Percentiles rank a stretch among this genome's conserved stretches.
phyloP scores from a whole-genome alignment of 2,113 vertebrate genomes.

The Pithys albifrons region DNA sequence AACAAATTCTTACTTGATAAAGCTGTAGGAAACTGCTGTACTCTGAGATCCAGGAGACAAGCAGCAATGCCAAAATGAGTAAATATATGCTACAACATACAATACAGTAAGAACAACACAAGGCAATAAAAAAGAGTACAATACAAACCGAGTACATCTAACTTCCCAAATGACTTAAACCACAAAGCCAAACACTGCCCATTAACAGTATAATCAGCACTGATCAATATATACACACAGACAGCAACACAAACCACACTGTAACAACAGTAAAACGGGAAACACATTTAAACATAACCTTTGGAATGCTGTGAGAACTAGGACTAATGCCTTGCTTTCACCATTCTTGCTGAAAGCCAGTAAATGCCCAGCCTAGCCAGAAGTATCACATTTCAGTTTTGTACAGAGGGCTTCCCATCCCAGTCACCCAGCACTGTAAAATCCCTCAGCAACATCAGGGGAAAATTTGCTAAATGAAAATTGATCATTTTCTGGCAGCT shows the following conservation, averaged over 20 bases:
- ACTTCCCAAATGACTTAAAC: constrained; percentile 5
- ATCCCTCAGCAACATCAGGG: neutral
- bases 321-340: neutral
- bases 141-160: neutral
- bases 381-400: neutral
- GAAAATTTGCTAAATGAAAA: constrained; percentile 29
- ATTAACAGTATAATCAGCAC: neutral
- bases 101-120: neutral
- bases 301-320: constrained; percentile 37
- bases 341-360: neutral
- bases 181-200: neutral
- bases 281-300: constrained; percentile 7
- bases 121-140: neutral
- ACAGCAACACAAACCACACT: neutral
- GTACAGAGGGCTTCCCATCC: neutral
- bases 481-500: constrained; percentile 8
- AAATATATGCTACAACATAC: neutral
- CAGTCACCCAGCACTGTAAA: neutral
- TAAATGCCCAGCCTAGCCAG: neutral
- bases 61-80: neutral
- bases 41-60: neutral
- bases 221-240: constrained; percentile 1
- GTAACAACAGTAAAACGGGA: constrained; percentile 43
- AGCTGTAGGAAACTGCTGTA: neutral
- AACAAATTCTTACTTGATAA: neutral